phyloP scores from a whole-genome alignment of 2,113 vertebrate genomes.

The Phrynosoma blainvillii region DNA sequence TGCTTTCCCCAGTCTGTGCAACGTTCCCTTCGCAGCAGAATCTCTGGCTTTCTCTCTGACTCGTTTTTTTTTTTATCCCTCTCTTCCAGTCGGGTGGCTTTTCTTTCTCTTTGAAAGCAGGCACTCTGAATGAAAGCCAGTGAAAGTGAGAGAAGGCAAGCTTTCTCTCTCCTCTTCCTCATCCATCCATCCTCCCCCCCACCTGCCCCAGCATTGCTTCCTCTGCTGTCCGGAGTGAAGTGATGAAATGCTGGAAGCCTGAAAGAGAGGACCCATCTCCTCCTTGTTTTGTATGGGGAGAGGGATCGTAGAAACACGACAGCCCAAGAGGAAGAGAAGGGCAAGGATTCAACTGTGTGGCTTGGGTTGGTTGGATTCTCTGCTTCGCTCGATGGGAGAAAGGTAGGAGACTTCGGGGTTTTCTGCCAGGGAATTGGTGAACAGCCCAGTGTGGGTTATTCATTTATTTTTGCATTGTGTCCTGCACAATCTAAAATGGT shows the following conservation, averaged over 20 bases:
- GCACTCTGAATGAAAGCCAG: conserved; percentile 79
- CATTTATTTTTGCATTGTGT: conserved; percentile 1
- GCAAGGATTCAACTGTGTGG: conserved; percentile 56
- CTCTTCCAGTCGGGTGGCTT: conserved; percentile 20
- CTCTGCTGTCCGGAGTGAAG: conserved; percentile 79
- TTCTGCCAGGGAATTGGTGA: background rate
- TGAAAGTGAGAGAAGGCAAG: conserved; percentile 61
- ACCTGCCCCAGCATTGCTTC: conserved; percentile 56
- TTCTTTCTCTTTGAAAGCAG: conserved; percentile 22
- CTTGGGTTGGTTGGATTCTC: conserved; percentile 58
- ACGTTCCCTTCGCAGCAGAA: conserved; percentile 74
- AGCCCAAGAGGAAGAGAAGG: background rate
- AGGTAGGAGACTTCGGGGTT: conserved; percentile 73
- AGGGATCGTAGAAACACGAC: background rate
- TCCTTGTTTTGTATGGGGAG: conserved; percentile 16
- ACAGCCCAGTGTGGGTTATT: background rate
- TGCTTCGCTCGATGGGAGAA: conserved; percentile 68
- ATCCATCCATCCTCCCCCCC: conserved; percentile 65
- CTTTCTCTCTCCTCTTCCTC: conserved; percentile 70
- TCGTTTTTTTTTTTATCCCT: conserved; percentile 10
- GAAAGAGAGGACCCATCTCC: conserved; percentile 70
- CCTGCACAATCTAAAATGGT: conserved; percentile 44
- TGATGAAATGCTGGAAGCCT: conserved; percentile 73
- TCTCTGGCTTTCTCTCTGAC: conserved; percentile 60
- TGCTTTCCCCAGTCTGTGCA: conserved; percentile 63